These are phyloP conservation scores for Bombus terrestris DNA, from an alignment of 1,140 invertebrate genomes.

Conservation along the genomic window DNA sequence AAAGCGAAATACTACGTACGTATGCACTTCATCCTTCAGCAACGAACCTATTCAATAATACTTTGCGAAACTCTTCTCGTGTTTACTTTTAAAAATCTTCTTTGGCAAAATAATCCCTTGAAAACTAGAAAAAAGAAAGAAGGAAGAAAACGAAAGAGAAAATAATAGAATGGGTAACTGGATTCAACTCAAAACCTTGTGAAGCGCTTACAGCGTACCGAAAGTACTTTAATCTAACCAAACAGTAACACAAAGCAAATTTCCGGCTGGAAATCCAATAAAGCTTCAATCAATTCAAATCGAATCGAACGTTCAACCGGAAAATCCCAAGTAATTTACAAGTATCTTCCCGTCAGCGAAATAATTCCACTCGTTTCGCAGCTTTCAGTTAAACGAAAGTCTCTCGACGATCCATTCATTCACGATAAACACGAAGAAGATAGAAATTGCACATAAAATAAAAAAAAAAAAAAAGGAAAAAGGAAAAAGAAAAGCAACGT, in stretches of 20 bases:
- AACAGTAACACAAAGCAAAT: not conserved
- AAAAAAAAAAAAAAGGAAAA: too few species aligned
- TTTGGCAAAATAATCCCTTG: not conserved
- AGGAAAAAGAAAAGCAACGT: not conserved
- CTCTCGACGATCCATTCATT: not conserved
- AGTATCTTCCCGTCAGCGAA: not conserved
- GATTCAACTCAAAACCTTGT: too few species aligned
- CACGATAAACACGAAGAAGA: not conserved
- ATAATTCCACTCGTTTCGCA: not conserved
- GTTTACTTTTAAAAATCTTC: not conserved
- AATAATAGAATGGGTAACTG: too few species aligned
- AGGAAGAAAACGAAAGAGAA: not conserved
- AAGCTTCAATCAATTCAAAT: not conserved
- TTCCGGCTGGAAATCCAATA: not conserved
- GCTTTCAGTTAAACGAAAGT: not conserved
- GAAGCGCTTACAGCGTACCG: too few species aligned
- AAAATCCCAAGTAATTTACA: not conserved
- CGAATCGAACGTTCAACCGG: not conserved
- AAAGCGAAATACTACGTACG: too few species aligned
- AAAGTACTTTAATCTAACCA: not conserved
- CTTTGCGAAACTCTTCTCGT: not conserved
- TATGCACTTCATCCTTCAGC: too few species aligned
- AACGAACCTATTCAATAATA: not conserved
- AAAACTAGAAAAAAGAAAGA: not conserved
- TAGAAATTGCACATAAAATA: too few species aligned